Base-by-base conservation (phyloP, 2,797 vertebrate genomes). In the Mastacembelus armatus region DNA sequence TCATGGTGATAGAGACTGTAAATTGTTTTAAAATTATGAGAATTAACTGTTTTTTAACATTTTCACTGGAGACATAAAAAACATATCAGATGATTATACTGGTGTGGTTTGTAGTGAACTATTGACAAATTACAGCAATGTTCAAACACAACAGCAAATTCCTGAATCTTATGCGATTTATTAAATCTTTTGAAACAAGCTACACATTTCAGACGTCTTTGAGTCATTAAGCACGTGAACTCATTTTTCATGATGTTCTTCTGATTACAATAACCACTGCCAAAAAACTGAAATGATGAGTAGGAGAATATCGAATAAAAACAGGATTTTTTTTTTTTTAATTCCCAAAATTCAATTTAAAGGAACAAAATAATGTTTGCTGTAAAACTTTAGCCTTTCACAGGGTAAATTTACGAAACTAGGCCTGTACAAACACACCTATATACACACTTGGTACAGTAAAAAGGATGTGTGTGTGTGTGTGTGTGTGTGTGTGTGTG, bases 11-110 rank as follows among this genome's bases (percentile, higher is more conserved):
- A 44, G n/a, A 44, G 35, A 65, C 67, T 33, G 33, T 44, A 50
- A 19, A 40, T 57, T 40, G 48, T 64, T 73, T 72, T 43, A 19
- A 66, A 52, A 58, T 74, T 33, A 38, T 24, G 27, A 54, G 54
- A 39, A 29, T 43, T 10, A 5, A 10, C 32, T 48, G 21, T 47
- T 24, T 74, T 59, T 40, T 40, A 24, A 42, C 48, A 57, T 63
- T 70, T 76, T 19, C 26, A 36, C n/a, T 8, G 16, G 6, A 50
- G 48, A 21, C 8, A 71, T 44, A 14, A 18, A 58, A 60, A 47
- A 49, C 26, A 64, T 65, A 10, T 36, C 29, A 65, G 30, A 39
- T 63, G 60, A 27, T n/a, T n/a, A 50, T 45, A 39, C 21, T 10
- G 39, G 7, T 44, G 19, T 45, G 38, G 30, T 40, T 38, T n/a